Conservation (phyloP, 2,797 vertebrate genomes). For the Xenentodon cancila region DNA sequence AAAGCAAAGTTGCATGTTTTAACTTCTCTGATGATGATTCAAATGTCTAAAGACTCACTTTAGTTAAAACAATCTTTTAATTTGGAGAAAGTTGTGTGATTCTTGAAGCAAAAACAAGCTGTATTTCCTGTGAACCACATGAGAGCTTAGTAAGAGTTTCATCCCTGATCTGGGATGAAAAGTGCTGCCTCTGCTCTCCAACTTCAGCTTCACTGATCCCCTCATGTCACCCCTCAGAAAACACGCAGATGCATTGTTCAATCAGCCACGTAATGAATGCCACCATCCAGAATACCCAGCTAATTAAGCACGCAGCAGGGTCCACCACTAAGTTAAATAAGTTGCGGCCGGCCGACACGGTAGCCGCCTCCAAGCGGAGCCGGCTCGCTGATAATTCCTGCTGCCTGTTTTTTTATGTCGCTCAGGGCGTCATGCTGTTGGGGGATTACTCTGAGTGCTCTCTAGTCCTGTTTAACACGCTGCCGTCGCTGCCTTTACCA, state of each 20-base stretch:
- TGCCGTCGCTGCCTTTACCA: conserved; percentile 34
- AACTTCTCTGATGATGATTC: no score
- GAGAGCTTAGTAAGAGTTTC: no score
- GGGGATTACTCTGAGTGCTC: background rate
- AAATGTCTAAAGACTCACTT: no score
- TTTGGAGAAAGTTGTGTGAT: no score
- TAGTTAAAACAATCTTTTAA: no score
- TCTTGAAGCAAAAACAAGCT: no score
- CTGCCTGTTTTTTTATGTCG: background rate
- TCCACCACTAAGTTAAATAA: conserved; percentile 38
- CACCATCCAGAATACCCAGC: conserved; percentile 39
- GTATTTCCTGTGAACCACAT: no score
- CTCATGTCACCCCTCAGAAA: conserved; percentile 42
- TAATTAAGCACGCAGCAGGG: conserved; percentile 61
- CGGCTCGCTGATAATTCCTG: background rate
- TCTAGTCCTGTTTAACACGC: conserved; percentile 21
- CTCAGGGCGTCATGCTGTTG: background rate
- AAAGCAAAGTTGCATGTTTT: no score
- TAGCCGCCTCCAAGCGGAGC: conserved; percentile 19
- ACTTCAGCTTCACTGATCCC: conserved; percentile 1
- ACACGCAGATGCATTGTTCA: conserved; percentile 46
- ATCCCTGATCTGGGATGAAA: no score
- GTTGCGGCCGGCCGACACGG: conserved; percentile 5
- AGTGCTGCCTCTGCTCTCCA: background rate
- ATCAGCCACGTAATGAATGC: conserved; percentile 60